Percentiles rank a stretch among this genome's conserved stretches.
Evolutionary conservation across 2,797 vertebrate genomes (phyloP).

Genomic region (Myotis daubentonii): DNA sequence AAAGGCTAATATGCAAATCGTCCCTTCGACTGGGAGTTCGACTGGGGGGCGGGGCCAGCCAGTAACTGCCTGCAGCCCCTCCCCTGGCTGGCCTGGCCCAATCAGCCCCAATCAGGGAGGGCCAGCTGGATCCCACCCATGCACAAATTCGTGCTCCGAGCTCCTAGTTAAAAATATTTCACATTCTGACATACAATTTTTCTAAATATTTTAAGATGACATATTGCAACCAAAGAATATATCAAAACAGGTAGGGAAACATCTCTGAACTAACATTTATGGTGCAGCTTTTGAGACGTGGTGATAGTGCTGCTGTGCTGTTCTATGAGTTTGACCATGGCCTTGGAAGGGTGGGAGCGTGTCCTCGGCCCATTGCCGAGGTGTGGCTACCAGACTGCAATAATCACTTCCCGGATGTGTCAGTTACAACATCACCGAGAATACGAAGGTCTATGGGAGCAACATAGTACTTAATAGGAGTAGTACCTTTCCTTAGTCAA

Average conservation of each 20-base stretch:
- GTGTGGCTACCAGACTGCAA: accelerated
- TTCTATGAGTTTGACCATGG: neutral
- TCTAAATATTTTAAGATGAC: neutral
- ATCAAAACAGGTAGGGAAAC: neutral
- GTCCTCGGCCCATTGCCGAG: accelerated
- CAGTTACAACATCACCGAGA: neutral
- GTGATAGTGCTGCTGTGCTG: neutral
- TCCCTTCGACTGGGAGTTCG: too few species aligned
- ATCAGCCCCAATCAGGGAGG: too few species aligned
- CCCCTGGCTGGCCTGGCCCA: too few species aligned
- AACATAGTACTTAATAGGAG: neutral
- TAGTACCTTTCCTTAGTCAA: neutral
- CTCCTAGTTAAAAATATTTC: neutral
- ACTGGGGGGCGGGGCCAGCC: too few species aligned
- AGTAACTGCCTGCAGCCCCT: too few species aligned
- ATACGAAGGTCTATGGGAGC: neutral
- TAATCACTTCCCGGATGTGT: accelerated
- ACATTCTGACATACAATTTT: neutral
- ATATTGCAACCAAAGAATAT: neutral
- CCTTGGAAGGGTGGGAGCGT: accelerated
- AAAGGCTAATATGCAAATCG: too few species aligned
- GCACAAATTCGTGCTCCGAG: too few species aligned
- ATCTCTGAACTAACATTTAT: neutral
- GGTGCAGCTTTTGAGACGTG: neutral
- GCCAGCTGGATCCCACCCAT: too few species aligned